phyloP scores from a whole-genome alignment of 1,140 invertebrate species.

The Acromyrmex echinatior region DNA sequence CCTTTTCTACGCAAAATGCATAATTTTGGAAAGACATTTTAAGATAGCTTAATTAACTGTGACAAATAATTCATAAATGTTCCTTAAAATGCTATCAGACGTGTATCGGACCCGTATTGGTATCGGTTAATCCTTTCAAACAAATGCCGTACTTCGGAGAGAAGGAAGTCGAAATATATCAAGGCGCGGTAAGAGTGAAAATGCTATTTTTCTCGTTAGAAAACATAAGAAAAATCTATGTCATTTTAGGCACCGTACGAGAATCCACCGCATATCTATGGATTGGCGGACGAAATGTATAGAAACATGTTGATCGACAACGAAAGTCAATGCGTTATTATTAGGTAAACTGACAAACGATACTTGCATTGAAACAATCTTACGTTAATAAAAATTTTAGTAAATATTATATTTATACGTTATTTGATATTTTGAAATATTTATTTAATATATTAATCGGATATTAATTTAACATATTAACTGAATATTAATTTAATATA shows the following conservation, averaged over 20 bases:
- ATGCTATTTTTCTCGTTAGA: neutral
- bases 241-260: constrained; percentile 90
- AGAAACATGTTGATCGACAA: constrained; percentile 92
- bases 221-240: neutral
- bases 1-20: constrained; percentile 82
- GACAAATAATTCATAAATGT: constrained; percentile 16
- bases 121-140: constrained; percentile 94
- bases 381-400: neutral
- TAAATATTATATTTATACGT: too few species aligned
- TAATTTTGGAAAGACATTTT: neutral
- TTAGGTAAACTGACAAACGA: constrained; percentile 87
- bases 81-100: constrained; percentile 88
- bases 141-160: constrained; percentile 92
- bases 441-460: too few species aligned
- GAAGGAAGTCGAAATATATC: constrained; percentile 91
- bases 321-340: constrained; percentile 93
- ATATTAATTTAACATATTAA: too few species aligned
- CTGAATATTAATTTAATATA: too few species aligned
- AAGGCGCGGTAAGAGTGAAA: constrained; percentile 89
- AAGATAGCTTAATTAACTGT: neutral
- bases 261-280: constrained; percentile 93
- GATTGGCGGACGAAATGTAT: constrained; percentile 92
- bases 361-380: neutral
- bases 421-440: too few species aligned
- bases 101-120: constrained; percentile 93